Base-by-base conservation (phyloP, 2,113 vertebrate species). In the Daboia siamensis region DNA sequence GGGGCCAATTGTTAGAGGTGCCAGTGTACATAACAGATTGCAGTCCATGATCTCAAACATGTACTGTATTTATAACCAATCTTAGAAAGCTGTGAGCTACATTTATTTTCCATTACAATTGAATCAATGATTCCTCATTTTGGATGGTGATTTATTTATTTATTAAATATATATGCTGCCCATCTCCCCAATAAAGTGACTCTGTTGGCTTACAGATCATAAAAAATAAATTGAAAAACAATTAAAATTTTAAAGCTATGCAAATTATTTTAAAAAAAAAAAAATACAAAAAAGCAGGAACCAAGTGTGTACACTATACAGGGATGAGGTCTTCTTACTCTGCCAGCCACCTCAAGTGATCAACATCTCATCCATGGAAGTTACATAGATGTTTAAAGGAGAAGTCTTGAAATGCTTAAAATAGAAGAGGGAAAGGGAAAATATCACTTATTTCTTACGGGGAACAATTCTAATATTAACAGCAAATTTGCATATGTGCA, bases 51-150 rank as follows among this genome's bases (percentile, higher is more conserved):
- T 4, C 74, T 26, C 7, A 54, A 15, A 2, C 10, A 7, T 24
- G 91, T 91, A 44, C 1, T 23, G 91, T 91, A 33, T 91, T 92
- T 92, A 64, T 0, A 39, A 26, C 92, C 94, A 91, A 91, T 57
- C 86, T 93, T 51, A 29, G 12, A 88, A 11, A 0, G 1, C 10
- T 86, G 8, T 24, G 86, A 24, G 11, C 1, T 21, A 23, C 11
- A 87, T 87, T 64, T 84, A 84, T 80, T 39, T 80, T 80, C 13
- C 15, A 80, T 39, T 80, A 80, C 61, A 69, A n/a, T 69, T 29
- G 80, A 33, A 23, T 24, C 91, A 44, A 93, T 90, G 94, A 95
- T 96, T 92, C 94, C 21, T 86, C 69, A 87, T 93, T 91, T 94
- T 95, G 39, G 95, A 92, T 94, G 92, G 92, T 93, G 29, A 87